These are phyloP conservation scores for Lepilemur ruficaudatus DNA, from an alignment of 2,797 vertebrate genomes.

Conservation along the genomic window DNA sequence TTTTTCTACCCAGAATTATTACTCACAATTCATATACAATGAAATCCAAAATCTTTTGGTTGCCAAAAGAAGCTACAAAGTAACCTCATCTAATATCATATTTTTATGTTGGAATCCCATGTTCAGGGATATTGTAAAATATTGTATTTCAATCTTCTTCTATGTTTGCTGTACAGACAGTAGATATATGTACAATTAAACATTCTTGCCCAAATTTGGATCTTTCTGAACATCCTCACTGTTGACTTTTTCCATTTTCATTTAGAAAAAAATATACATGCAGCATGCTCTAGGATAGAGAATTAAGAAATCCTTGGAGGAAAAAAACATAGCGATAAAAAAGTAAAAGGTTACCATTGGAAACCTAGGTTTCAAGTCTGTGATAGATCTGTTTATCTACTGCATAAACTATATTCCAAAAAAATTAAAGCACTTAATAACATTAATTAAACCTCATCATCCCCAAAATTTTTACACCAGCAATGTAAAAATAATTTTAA, in stretches of 20 bases:
- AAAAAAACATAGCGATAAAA: not conserved
- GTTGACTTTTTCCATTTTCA: not conserved
- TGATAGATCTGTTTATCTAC: not conserved
- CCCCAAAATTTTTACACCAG: not conserved
- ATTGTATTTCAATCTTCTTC: not conserved
- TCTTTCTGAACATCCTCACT: not conserved
- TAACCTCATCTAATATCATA: not conserved
- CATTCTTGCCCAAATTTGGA: not conserved
- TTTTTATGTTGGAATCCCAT: not conserved
- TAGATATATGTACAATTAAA: slow-evolving; percentile 3
- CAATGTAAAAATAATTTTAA: slow-evolving; percentile 35
- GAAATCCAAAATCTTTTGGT: slow-evolving; percentile 24
- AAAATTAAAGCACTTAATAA: slow-evolving; percentile 5
- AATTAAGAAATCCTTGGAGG: not conserved
- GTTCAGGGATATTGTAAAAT: not conserved
- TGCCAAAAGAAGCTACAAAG: not conserved
- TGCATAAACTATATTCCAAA: not conserved
- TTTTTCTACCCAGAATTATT: slow-evolving; percentile 24
- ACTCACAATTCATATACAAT: not conserved
- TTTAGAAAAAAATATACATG: not conserved
- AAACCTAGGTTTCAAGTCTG: not conserved
- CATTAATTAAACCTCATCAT: not conserved
- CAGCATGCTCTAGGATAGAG: not conserved
- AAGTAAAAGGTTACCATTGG: not conserved
- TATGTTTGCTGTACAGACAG: not conserved